These are phyloP conservation scores for Coluber constrictor DNA, from an alignment of 2,797 vertebrate species.

Conservation along the genomic window DNA sequence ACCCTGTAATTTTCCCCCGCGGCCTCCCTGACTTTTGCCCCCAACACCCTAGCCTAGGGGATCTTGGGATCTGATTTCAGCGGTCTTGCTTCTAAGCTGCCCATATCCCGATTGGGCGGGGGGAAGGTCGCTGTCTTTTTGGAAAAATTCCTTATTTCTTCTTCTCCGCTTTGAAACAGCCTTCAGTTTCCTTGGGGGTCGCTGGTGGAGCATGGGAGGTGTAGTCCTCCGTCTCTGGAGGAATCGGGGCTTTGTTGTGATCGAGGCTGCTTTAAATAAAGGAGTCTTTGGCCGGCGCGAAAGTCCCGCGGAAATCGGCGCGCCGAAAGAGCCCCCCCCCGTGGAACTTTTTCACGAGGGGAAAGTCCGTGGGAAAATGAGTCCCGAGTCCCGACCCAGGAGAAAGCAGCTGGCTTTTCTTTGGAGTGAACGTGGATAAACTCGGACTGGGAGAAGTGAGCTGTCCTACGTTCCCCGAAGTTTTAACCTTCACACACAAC, in stretches of 20 bases:
- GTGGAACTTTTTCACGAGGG: not conserved
- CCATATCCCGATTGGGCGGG: not conserved
- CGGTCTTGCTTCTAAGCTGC: not conserved
- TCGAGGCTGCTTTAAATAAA: not conserved
- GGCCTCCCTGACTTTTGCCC: not conserved
- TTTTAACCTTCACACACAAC: not conserved
- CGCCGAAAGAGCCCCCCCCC: not conserved
- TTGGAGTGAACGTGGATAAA: not conserved
- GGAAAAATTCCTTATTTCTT: not conserved
- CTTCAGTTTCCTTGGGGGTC: not conserved
- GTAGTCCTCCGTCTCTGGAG: not conserved
- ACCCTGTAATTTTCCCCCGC: accelerated
- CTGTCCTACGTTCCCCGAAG: not conserved
- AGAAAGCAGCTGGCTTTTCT: not conserved
- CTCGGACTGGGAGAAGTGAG: not conserved
- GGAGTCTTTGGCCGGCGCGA: not conserved
- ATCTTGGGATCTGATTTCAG: not conserved
- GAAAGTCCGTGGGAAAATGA: not conserved
- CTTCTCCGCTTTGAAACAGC: not conserved
- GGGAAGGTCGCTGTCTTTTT: not conserved
- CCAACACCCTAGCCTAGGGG: not conserved
- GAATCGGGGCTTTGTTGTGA: no score
- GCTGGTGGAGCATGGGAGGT: not conserved
- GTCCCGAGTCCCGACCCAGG: not conserved
- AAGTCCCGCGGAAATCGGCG: not conserved